Conservation (phyloP, 2,888 invertebrate genomes). For the Pomacea canaliculata region DNA sequence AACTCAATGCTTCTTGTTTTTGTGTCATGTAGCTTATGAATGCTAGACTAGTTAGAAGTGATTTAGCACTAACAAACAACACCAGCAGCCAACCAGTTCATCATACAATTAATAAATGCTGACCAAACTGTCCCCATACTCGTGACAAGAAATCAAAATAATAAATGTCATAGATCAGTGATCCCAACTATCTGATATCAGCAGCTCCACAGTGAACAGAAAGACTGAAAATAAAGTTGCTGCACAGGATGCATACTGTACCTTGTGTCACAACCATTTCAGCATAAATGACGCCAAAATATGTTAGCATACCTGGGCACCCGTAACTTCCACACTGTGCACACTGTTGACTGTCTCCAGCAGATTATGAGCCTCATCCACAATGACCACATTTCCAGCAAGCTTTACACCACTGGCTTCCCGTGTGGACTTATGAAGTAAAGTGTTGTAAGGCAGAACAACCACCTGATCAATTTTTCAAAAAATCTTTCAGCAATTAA, state of each 20-base stretch:
- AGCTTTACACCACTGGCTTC: conserved; percentile 80
- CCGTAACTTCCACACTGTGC: conserved; percentile 82
- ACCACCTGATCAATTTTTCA: conserved; percentile 72
- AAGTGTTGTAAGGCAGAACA: conserved; percentile 77
- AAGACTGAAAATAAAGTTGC: neutral
- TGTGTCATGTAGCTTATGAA: too few species aligned
- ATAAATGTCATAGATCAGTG: too few species aligned
- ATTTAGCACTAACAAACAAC: too few species aligned
- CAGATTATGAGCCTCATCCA: conserved; percentile 97
- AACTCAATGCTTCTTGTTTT: too few species aligned
- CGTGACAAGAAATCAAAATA: too few species aligned
- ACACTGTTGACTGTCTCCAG: conserved; percentile 90
- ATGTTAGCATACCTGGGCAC: conserved; percentile 72
- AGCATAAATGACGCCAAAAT: too few species aligned
- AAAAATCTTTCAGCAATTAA: neutral
- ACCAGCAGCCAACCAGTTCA: too few species aligned
- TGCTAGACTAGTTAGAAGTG: too few species aligned
- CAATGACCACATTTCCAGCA: conserved; percentile 81
- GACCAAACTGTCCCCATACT: too few species aligned
- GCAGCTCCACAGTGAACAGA: neutral
- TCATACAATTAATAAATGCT: neutral
- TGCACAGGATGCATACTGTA: neutral
- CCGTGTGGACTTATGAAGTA: conserved; percentile 84
- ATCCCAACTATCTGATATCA: too few species aligned
- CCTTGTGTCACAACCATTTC: too few species aligned